These are phyloP conservation scores for Deroplatys truncata DNA, from an alignment of 2,888 invertebrate species.

Conservation along the genomic window DNA sequence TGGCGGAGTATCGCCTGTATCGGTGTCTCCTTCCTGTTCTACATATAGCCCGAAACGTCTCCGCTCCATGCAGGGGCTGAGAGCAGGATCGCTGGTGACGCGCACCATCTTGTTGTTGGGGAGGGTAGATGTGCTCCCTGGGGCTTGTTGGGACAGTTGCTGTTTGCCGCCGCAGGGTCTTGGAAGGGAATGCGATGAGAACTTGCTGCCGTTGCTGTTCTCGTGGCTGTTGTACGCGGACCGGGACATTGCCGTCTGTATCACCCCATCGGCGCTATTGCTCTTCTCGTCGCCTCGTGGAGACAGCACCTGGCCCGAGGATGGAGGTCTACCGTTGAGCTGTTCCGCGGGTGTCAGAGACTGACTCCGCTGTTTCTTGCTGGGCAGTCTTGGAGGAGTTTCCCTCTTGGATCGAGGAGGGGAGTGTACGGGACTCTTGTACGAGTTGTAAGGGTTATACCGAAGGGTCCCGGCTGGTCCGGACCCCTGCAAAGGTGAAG, in stretches of 20 bases:
- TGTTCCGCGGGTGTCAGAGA: slow-evolving; percentile 65
- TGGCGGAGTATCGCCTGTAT: slow-evolving; percentile 32
- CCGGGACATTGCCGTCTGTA: slow-evolving; percentile 45
- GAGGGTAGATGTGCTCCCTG: slow-evolving; percentile 35
- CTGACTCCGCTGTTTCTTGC: slow-evolving; percentile 70
- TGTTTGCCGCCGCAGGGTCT: slow-evolving; percentile 32
- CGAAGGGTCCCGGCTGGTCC: slow-evolving; percentile 31
- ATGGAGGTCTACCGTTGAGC: slow-evolving; percentile 35
- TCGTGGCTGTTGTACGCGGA: slow-evolving; percentile 12
- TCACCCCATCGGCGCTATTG: slow-evolving; percentile 67
- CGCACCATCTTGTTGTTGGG: slow-evolving; percentile 49
- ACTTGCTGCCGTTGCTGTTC: slow-evolving; percentile 41
- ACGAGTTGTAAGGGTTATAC: slow-evolving; percentile 41
- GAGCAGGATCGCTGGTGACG: slow-evolving; percentile 55
- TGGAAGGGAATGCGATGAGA: slow-evolving; percentile 57
- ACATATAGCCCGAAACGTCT: slow-evolving; percentile 18
- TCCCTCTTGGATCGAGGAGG: slow-evolving; percentile 53
- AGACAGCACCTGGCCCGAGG: slow-evolving; percentile 38
- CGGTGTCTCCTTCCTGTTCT: slow-evolving; percentile 18
- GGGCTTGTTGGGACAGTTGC: not conserved
- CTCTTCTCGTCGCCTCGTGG: slow-evolving; percentile 52
- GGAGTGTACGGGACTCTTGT: slow-evolving; percentile 52
- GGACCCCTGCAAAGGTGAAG: slow-evolving; percentile 32
- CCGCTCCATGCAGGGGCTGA: slow-evolving; percentile 56
- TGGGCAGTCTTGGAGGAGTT: slow-evolving; percentile 44